Percentiles rank a stretch among this genome's conserved stretches.
phyloP scores from a whole-genome alignment of 2,797 vertebrate species.

The Eupleurogrammus muticus region DNA sequence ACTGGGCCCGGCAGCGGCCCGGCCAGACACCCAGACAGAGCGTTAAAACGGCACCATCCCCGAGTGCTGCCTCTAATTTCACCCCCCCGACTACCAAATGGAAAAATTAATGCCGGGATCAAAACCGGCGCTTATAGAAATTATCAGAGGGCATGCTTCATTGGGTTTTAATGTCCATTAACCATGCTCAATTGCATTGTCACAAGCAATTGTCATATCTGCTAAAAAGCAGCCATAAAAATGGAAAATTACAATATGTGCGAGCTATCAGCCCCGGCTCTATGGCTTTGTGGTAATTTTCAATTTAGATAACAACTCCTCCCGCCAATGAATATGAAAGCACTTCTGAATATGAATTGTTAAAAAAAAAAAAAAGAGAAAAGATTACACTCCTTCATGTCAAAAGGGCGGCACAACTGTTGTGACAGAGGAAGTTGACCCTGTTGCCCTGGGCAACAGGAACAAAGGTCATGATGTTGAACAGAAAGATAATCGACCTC shows the following conservation, averaged over 20 bases:
- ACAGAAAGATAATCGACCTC: conserved; percentile 43
- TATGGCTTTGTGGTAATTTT: conserved; percentile 76
- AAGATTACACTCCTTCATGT: conserved; percentile 63
- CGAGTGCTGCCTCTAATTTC: conserved; percentile 67
- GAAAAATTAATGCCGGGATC: conserved; percentile 73
- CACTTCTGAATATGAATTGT: conserved; percentile 47
- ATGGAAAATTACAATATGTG: conserved; percentile 79
- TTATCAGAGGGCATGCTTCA: conserved; percentile 70
- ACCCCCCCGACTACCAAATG: conserved; percentile 69
- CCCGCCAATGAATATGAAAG: conserved; percentile 61
- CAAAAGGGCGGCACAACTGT: conserved; percentile 57
- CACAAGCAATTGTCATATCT: conserved; percentile 86
- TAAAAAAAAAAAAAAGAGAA: conserved; percentile 43
- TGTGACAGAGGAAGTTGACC: conserved; percentile 67
- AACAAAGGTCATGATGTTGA: conserved; percentile 67
- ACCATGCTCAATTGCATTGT: conserved; percentile 83
- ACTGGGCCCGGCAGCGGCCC: conserved; percentile 11
- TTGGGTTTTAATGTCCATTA: conserved; percentile 81
- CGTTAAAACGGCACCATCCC: conserved; percentile 65
- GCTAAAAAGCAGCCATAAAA: conserved; percentile 79
- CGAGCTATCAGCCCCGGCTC: conserved; percentile 67
- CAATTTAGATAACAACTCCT: conserved; percentile 81
- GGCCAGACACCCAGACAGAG: conserved; percentile 39
- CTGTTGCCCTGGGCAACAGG: conserved; percentile 30
- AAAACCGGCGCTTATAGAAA: conserved; percentile 73